These are phyloP conservation scores for Eupithecia inturbata DNA, from an alignment of 2,888 invertebrate genomes.

Conservation along the genomic window DNA sequence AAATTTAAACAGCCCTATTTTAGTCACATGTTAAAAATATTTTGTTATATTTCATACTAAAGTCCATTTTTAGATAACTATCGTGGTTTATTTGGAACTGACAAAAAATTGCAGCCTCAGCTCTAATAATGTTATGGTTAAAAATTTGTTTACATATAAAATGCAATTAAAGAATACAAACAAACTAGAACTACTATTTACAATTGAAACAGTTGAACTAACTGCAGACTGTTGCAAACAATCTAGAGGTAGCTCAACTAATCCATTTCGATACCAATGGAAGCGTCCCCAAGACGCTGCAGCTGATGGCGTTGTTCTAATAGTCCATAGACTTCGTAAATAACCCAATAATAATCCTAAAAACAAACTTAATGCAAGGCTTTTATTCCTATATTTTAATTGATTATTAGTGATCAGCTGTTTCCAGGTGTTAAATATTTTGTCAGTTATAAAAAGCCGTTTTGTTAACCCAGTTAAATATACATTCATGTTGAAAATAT, in stretches of 20 bases:
- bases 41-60: conserved; percentile 32
- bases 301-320: background rate
- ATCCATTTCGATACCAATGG: background rate
- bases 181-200: background rate
- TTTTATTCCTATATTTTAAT: background rate
- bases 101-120: too few species aligned
- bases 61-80: conserved; percentile 33
- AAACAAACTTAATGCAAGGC: background rate
- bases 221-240: background rate
- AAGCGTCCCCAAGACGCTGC: background rate
- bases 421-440: background rate
- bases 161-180: background rate
- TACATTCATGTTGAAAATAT: conserved; percentile 45
- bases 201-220: background rate
- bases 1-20: conserved; percentile 68
- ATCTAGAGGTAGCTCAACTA: background rate
- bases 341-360: background rate
- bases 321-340: background rate
- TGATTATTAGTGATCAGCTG: background rate
- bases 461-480: conserved; percentile 33
- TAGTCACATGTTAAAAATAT: conserved; percentile 55
- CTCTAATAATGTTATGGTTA: too few species aligned
- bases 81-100: conserved; percentile 17
- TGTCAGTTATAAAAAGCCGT: conserved; percentile 22
- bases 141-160: too few species aligned